phyloP scores from a whole-genome alignment of 2,797 vertebrate genomes.

The Microctenopoma stevenorrisi region DNA sequence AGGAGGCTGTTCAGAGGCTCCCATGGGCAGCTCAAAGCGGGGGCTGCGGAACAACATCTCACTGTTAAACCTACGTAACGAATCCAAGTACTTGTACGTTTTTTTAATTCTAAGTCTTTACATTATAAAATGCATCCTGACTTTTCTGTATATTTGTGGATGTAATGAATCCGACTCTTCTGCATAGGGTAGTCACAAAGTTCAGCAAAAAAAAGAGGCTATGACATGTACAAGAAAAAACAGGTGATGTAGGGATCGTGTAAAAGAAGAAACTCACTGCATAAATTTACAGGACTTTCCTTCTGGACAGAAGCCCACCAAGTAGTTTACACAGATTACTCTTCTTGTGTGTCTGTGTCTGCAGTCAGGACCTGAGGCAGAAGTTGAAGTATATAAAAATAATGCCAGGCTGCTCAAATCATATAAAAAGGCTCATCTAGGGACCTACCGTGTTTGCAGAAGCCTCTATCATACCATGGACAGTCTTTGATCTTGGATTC shows the following conservation, averaged over 20 bases:
- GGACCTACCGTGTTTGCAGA: conserved; percentile 95
- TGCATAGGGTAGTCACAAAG: too few species aligned
- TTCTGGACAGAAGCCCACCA: conserved; percentile 98
- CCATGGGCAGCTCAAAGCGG: conserved; percentile 99
- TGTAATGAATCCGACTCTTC: too few species aligned
- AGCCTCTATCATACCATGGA: conserved; percentile 99
- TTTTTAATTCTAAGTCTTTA: too few species aligned
- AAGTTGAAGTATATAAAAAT: neutral
- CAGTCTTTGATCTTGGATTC: conserved; percentile 99
- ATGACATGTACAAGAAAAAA: neutral
- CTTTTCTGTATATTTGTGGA: too few species aligned
- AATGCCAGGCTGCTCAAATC: neutral
- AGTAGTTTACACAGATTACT: conserved; percentile 98
- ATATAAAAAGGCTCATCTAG: neutral
- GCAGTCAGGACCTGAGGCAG: conserved; percentile 92
- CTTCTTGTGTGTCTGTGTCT: conserved; percentile 96
- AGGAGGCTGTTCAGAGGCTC: conserved; percentile 94
- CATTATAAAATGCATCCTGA: too few species aligned
- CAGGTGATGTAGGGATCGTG: neutral
- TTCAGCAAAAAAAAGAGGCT: too few species aligned
- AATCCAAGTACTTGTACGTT: neutral
- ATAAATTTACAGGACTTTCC: conserved; percentile 99
- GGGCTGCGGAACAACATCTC: conserved; percentile 82
- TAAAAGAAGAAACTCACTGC: conserved; percentile 90
- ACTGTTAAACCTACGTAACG: conserved; percentile 18